Evolutionary conservation across 2,113 vertebrate species (phyloP).

Genomic region (Psilopogon haemacephalus): DNA sequence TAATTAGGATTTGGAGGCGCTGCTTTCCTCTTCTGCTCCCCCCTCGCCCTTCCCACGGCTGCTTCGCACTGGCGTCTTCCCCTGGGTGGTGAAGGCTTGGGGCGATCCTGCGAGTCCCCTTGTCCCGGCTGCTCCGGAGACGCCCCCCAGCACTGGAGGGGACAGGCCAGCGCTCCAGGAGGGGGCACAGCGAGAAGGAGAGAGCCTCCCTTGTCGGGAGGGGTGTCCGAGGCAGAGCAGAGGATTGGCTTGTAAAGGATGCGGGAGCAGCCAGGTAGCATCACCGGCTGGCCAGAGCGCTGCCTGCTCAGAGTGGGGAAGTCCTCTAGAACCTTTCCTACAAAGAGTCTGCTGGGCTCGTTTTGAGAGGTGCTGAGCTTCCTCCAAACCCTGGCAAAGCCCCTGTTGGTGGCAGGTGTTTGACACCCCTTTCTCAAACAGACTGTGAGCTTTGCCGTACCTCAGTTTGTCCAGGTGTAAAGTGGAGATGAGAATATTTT

Average conservation of each 20-base stretch:
- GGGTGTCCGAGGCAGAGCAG: no score
- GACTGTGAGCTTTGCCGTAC: background rate
- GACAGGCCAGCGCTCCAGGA: background rate
- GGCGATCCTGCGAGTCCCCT: background rate
- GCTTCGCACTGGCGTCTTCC: background rate
- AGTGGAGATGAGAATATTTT: background rate
- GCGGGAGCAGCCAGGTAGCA: background rate
- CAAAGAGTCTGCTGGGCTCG: background rate
- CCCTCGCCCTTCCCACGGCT: background rate
- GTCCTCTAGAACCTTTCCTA: background rate
- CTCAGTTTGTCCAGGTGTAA: background rate
- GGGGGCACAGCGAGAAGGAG: background rate
- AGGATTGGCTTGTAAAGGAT: background rate
- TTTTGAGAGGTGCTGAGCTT: background rate
- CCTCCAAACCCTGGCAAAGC: background rate
- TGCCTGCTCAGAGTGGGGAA: background rate
- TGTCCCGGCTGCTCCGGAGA: background rate
- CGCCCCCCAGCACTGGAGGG: no score
- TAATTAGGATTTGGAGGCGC: background rate
- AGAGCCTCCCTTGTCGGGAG: background rate
- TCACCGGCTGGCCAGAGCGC: background rate
- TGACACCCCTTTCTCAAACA: background rate
- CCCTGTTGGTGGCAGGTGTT: background rate
- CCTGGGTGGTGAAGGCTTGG: background rate
- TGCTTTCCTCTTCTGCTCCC: background rate